Conservation (phyloP, 2,888 invertebrate species). For the Taphrorychus bicolor region DNA sequence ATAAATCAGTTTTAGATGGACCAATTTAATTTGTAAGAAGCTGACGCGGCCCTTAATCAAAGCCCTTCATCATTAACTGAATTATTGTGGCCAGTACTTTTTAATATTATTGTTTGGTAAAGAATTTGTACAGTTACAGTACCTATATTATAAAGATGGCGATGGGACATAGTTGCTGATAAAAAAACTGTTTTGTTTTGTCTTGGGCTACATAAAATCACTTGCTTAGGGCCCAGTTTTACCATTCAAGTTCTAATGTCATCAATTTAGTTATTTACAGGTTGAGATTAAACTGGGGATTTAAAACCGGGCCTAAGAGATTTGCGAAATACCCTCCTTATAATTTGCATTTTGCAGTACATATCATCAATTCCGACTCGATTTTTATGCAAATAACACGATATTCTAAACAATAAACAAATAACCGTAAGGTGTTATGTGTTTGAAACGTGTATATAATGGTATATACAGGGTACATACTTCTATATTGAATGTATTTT, state of each 20-base stretch:
- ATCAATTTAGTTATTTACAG: neutral
- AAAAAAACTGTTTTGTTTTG: neutral
- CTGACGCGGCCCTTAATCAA: neutral
- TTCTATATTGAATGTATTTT: conserved; percentile 12
- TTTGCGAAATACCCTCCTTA: no score
- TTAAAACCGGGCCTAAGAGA: neutral
- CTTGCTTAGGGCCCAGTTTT: no score
- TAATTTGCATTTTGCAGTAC: neutral
- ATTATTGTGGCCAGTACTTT: conserved; percentile 45
- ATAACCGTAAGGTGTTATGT: conserved; percentile 18
- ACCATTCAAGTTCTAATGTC: neutral
- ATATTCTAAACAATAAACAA: neutral
- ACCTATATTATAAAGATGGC: conserved; percentile 46
- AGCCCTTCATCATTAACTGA: neutral
- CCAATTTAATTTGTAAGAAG: neutral
- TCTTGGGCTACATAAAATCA: neutral
- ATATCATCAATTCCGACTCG: conserved; percentile 2
- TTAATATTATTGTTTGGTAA: conserved; percentile 43
- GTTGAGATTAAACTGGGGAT: neutral
- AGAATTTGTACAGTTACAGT: conserved; percentile 51
- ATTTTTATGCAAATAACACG: neutral
- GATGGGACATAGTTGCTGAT: conserved; percentile 17
- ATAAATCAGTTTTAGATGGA: neutral
- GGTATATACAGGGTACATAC: conserved; percentile 49
- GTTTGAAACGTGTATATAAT: conserved; percentile 44